Conservation (phyloP, 2,113 vertebrate genomes). For the Cisticola juncidis region DNA sequence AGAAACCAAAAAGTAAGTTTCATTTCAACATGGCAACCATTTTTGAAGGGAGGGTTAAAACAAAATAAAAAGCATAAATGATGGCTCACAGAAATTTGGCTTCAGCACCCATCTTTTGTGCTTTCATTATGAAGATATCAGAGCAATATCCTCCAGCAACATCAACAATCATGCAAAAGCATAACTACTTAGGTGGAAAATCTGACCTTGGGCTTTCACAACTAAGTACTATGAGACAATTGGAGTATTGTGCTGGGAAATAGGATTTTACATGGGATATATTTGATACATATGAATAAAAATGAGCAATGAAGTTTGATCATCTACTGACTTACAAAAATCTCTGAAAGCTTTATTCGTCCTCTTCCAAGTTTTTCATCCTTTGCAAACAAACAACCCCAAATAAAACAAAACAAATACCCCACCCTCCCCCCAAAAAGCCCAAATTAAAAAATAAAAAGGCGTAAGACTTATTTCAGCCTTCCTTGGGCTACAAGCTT, state of each 20-base stretch:
- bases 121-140: conserved; percentile 9
- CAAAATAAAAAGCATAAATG: background rate
- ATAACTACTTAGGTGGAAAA: conserved; percentile 8
- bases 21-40: background rate
- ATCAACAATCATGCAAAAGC: background rate
- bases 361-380: background rate
- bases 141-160: background rate
- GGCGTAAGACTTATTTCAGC: background rate
- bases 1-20: background rate
- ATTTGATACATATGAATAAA: conserved; percentile 27
- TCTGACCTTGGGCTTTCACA: conserved; percentile 32
- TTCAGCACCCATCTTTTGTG: background rate
- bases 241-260: conserved; percentile 21
- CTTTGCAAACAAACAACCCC: background rate
- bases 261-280: background rate
- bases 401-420: background rate
- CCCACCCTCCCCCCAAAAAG: background rate
- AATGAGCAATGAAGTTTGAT: background rate
- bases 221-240: background rate
- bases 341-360: background rate
- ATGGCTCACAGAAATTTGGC: background rate
- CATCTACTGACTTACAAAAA: background rate
- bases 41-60: background rate
- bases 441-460: background rate
- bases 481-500: background rate